These are phyloP conservation scores for Oriolus oriolus DNA, from an alignment of 2,113 vertebrate species.

Conservation along the genomic window DNA sequence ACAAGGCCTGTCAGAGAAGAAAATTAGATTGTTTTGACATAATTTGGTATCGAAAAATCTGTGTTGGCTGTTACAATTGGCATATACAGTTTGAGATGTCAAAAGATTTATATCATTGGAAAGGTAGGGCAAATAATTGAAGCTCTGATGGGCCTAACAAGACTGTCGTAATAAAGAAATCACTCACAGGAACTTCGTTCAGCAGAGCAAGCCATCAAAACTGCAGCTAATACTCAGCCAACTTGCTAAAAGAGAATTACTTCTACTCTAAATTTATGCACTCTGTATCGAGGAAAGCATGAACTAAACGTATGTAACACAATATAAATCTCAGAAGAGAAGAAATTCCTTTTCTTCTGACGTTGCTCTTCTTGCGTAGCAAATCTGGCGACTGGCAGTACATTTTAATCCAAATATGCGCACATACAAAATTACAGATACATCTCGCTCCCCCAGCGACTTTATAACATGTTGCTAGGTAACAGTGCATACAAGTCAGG, in stretches of 20 bases:
- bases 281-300: neutral
- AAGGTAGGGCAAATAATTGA: conserved; percentile 55
- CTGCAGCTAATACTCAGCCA: neutral
- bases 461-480: conserved; percentile 85
- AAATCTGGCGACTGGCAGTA: conserved; percentile 66
- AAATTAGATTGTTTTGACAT: conserved; percentile 59
- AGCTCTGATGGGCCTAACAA: conserved; percentile 35
- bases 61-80: conserved; percentile 29
- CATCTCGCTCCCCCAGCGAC: conserved; percentile 75
- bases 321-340: neutral
- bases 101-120: conserved; percentile 60
- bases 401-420: conserved; percentile 75
- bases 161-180: conserved; percentile 37
- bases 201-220: neutral
- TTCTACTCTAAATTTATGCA: neutral
- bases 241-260: conserved; percentile 7
- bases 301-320: conserved; percentile 16
- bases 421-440: conserved; percentile 76
- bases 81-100: conserved; percentile 60
- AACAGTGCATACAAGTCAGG: conserved; percentile 84
- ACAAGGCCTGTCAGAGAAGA: conserved; percentile 31
- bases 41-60: conserved; percentile 41
- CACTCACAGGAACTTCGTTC: neutral
- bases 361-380: conserved; percentile 23
- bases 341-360: conserved; percentile 43